These are phyloP conservation scores for Hypselothyrea guttata DNA, from an alignment of 2,888 invertebrate genomes.

Conservation along the genomic window DNA sequence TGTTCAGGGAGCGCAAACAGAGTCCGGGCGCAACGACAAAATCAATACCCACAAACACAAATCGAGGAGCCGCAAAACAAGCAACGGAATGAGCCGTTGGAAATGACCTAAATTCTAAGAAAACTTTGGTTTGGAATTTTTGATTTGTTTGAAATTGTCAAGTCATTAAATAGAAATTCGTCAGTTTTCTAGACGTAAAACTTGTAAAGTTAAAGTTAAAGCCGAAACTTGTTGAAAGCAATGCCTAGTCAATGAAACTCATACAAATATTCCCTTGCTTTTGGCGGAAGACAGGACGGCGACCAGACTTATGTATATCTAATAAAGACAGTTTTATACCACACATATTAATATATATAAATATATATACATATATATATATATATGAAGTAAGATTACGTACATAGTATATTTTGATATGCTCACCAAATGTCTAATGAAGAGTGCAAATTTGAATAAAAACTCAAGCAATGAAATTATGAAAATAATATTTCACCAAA, in stretches of 20 bases:
- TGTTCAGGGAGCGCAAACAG: background rate
- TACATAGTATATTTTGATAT: conserved; percentile 73
- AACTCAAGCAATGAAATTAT: conserved; percentile 30
- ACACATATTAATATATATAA: conserved; percentile 15
- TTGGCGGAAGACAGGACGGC: conserved; percentile 22
- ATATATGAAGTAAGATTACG: too few relatives aligned
- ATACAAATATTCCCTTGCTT: conserved; percentile 31
- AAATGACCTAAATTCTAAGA: background rate
- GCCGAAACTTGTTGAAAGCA: too few relatives aligned
- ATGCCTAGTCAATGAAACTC: conserved; percentile 44
- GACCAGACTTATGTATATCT: conserved; percentile 50
- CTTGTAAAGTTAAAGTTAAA: background rate
- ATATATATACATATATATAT: conserved; percentile 19
- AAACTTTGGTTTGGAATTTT: background rate
- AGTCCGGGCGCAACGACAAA: background rate
- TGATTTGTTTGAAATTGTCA: conserved; percentile 1
- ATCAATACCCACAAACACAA: background rate
- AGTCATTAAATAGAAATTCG: background rate
- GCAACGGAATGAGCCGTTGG: conserved; percentile 1
- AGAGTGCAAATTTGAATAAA: conserved; percentile 46
- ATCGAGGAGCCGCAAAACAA: conserved; percentile 26
- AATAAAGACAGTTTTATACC: conserved; percentile 54
- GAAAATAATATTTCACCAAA: background rate
- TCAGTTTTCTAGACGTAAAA: background rate
- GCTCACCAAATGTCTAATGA: conserved; percentile 37